Conservation (phyloP, 2,113 vertebrate species). For the Anguilla japonica region DNA sequence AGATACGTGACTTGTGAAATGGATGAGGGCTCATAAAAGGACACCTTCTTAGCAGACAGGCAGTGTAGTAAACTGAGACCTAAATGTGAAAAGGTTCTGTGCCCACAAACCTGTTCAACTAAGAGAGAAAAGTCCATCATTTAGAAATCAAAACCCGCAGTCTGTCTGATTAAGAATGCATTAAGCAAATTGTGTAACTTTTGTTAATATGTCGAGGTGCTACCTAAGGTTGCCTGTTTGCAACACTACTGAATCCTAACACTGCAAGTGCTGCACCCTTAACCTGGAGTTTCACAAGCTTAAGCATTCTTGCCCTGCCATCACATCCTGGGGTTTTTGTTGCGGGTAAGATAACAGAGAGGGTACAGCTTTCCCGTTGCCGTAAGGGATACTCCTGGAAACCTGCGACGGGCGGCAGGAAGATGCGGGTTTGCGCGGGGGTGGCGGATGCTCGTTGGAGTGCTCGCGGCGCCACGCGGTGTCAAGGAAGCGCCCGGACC, state of each 20-base stretch:
- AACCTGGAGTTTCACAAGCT: neutral
- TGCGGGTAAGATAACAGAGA: neutral
- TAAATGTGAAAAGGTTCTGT: neutral
- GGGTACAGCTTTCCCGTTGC: neutral
- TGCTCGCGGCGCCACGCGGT: neutral
- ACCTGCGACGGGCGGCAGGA: neutral
- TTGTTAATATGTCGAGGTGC: neutral
- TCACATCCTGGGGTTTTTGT: neutral
- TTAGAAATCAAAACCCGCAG: neutral
- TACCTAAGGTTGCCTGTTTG: neutral
- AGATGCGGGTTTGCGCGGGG: neutral
- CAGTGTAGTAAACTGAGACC: neutral
- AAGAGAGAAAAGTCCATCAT: neutral
- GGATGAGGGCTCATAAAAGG: slow-evolving; percentile 1
- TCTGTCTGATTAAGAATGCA: neutral
- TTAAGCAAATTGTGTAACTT: neutral
- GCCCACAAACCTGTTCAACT: neutral
- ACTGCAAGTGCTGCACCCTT: neutral
- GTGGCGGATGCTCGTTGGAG: neutral
- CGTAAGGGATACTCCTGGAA: neutral
- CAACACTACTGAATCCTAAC: neutral
- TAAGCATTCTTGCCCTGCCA: neutral
- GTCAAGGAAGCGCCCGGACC: neutral
- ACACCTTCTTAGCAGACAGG: neutral
- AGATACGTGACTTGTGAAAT: neutral